Percentiles rank a stretch among this genome's conserved stretches.
These are phyloP conservation scores for Ornithorhynchus anatinus DNA, from an alignment of 2,113 vertebrate species.

Conservation along the genomic window DNA sequence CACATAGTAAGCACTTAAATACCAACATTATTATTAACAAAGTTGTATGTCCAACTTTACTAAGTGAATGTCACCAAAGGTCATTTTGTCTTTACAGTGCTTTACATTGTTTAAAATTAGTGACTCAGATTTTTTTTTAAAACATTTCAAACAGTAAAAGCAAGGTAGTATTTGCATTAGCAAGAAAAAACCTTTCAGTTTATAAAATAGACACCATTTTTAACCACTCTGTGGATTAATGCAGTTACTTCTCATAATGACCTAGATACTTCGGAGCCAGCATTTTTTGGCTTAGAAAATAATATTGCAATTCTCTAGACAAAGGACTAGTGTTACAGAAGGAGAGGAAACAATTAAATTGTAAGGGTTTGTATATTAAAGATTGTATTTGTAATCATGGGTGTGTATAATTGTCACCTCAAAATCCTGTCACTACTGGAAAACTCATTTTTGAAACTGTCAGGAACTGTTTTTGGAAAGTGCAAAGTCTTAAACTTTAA, in stretches of 20 bases:
- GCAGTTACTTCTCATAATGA: not conserved
- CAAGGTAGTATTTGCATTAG: constrained; percentile 3
- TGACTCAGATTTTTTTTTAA: not conserved
- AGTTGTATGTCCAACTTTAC: not conserved
- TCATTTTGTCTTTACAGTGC: not conserved
- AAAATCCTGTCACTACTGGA: no score
- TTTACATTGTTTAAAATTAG: not conserved
- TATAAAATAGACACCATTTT: not conserved
- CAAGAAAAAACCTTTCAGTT: not conserved
- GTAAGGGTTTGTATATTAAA: not conserved
- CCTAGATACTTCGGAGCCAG: not conserved
- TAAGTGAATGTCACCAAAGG: not conserved
- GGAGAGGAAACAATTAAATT: not conserved
- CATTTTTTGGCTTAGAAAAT: not conserved
- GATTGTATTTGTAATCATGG: not conserved
- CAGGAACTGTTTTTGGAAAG: no score
- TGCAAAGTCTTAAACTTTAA: no score
- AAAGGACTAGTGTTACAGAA: not conserved
- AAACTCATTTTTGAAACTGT: no score
- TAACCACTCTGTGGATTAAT: not conserved
- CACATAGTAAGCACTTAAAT: no score
- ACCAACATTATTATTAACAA: no score
- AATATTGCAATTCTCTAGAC: constrained; percentile 4
- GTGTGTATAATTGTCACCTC: not conserved
- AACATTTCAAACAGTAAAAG: not conserved